Conservation (phyloP, 2,797 vertebrate genomes). For the Peromyscus aztecus region DNA sequence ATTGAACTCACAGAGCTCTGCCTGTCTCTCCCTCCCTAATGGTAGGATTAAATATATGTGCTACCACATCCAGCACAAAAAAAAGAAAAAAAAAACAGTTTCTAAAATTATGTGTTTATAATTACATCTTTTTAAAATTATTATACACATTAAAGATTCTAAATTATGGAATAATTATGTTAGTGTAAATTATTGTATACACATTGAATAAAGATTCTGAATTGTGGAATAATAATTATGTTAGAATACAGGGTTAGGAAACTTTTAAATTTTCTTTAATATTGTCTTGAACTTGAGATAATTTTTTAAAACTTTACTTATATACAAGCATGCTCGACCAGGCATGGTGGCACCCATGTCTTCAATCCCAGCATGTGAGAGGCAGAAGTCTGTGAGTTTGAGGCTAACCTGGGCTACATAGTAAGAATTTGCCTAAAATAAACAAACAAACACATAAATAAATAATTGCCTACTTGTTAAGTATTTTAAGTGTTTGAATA, state of each 20-base stretch:
- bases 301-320: conserved; percentile 13
- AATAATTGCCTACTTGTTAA: conserved; percentile 22
- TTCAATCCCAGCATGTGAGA: background rate
- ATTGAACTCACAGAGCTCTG: background rate
- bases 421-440: background rate
- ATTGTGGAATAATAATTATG: background rate
- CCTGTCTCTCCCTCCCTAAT: background rate
- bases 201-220: background rate
- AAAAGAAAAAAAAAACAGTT: background rate
- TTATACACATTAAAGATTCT: background rate
- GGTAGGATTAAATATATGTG: background rate
- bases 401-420: background rate
- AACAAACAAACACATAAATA: background rate
- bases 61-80: background rate
- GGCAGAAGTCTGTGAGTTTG: background rate
- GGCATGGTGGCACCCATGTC: background rate
- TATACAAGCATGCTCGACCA: background rate
- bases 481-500: conserved; percentile 36
- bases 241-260: conserved; percentile 26
- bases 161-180: conserved; percentile 53
- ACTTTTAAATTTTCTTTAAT: conserved; percentile 51
- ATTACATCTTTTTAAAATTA: conserved; percentile 25
- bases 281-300: conserved; percentile 49
- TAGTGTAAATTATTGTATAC: background rate
- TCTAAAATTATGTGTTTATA: conserved; percentile 1